phyloP scores from a whole-genome alignment of 2,113 vertebrate genomes.

The Ariopsis seemanni region DNA sequence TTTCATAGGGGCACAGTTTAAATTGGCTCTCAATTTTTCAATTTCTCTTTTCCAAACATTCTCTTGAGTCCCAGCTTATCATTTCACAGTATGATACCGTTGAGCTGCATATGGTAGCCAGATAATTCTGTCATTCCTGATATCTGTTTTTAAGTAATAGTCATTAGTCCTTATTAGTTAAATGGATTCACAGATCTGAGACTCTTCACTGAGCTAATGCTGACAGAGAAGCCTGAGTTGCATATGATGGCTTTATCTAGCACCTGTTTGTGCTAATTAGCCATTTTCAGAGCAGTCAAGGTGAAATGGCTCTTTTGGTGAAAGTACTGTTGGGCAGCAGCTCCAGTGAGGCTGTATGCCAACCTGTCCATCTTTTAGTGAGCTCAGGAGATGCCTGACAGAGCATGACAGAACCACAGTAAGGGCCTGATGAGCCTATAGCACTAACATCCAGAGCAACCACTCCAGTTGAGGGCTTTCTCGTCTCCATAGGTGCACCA shows the following conservation, averaged over 20 bases:
- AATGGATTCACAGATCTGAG: not conserved
- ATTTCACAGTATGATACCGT: conserved; percentile 16
- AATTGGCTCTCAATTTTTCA: conserved; percentile 30
- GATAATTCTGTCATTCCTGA: not conserved
- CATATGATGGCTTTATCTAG: conserved; percentile 10
- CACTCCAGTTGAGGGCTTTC: conserved; percentile 12
- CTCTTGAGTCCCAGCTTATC: conserved; percentile 18
- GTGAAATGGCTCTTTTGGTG: conserved; percentile 21
- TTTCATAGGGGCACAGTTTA: conserved; percentile 19
- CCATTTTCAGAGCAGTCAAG: conserved; percentile 32
- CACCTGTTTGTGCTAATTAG: not conserved
- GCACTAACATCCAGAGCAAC: conserved; percentile 10
- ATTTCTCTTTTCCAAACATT: conserved; percentile 8
- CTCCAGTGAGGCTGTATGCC: not conserved
- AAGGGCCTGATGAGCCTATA: conserved; percentile 16
- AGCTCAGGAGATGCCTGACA: not conserved
- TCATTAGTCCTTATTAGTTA: not conserved
- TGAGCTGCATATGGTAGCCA: conserved; percentile 10
- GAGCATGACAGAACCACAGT: not conserved
- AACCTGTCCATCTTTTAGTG: not conserved
- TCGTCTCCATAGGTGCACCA: not conserved
- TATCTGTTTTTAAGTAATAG: not conserved
- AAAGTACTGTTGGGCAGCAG: not conserved
- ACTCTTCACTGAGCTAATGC: not conserved
- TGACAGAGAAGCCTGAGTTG: not conserved